Percentiles rank a stretch among this genome's conserved stretches.
Conservation (phyloP, 1,140 invertebrate species). For the Drosophila sechellia region DNA sequence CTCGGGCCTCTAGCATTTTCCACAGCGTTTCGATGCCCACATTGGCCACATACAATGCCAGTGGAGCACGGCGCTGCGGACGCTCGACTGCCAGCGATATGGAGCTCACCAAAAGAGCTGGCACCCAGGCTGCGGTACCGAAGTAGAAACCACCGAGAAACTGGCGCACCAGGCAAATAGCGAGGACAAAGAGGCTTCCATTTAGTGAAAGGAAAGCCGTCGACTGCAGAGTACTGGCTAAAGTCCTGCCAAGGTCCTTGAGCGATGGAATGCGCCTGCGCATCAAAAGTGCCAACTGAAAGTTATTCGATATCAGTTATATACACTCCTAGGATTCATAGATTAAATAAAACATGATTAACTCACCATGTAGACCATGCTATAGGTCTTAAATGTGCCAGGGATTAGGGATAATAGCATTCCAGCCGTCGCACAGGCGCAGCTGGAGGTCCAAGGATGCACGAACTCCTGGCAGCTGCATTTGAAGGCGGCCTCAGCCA, state of each 20-base stretch:
- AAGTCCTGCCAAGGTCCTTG: slow-evolving; percentile 87
- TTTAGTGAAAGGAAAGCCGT: slow-evolving; percentile 90
- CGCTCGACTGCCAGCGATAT: slow-evolving; percentile 90
- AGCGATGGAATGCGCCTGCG: slow-evolving; percentile 87
- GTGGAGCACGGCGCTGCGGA: slow-evolving; percentile 88
- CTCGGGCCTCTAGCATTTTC: slow-evolving; percentile 88
- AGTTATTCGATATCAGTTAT: background rate
- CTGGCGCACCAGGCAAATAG: slow-evolving; percentile 88
- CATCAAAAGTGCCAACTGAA: slow-evolving; percentile 89
- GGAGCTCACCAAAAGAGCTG: slow-evolving; percentile 89
- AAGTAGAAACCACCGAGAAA: slow-evolving; percentile 89
- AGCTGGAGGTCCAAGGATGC: slow-evolving; percentile 92
- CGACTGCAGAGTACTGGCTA: slow-evolving; percentile 89
- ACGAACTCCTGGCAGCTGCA: slow-evolving; percentile 88
- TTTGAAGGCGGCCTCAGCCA: slow-evolving; percentile 63
- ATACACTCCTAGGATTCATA: background rate
- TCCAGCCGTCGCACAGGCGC: slow-evolving; percentile 87
- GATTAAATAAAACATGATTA: background rate
- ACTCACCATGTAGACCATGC: slow-evolving; percentile 90
- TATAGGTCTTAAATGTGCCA: slow-evolving; percentile 89
- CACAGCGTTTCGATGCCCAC: slow-evolving; percentile 92
- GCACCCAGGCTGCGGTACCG: slow-evolving; percentile 88
- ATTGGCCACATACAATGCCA: slow-evolving; percentile 92
- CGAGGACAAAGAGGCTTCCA: slow-evolving; percentile 88
- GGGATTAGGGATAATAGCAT: slow-evolving; percentile 87